Base-by-base conservation (phyloP, 1,140 invertebrate species). In the Oryctes rhinoceros region DNA sequence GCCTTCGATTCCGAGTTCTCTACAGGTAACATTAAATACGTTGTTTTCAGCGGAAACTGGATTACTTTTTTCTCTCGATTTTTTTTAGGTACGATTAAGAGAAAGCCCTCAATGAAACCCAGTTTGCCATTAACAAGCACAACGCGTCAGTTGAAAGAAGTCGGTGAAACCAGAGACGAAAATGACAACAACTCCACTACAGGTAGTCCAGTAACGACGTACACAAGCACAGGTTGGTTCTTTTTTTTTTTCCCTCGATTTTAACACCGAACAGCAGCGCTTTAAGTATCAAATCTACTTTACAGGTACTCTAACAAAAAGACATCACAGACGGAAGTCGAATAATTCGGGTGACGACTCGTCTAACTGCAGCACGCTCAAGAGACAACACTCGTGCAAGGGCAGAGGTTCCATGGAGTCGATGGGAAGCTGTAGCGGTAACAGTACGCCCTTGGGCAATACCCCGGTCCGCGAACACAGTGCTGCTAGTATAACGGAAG, bases 61-160 rank as follows among this genome's bases (percentile, higher is more conserved):
- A 53, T 13, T 53, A 53, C 47, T 53, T 53, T 53, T 53, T 53
- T 30, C 11, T 4, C 3, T 53, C 49, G 49, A 53, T 53, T 24
- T 49, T 18, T 78, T 11, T 37, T 74, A 92, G 92, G 91, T 18
- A 97, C 95, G 37, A 97, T 97, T 65, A 97, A 97, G 86, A 90
- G 96, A 30, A 96, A 96, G 85, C 95, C 95, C 0, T 95, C 94
- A 7, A 94, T 95, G 92, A 96, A 95, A 85, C 95, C 95, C 0
- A 96, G 96, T 86, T 91, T 97, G n/a, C 96, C 96, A 0, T 86
- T 98, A 65, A 97, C 96, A 9, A 95, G 94, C 79, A 97, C 96
- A 85, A 97, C 96, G 0, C 89, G 96, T n/a, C 95, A 96, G 83
- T 87, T 96, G 75, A 95, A 95, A 84, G 94, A 95, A 84, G 94